phyloP scores from a whole-genome alignment of 2,797 vertebrate species.

The Craterocephalus amniculus region DNA sequence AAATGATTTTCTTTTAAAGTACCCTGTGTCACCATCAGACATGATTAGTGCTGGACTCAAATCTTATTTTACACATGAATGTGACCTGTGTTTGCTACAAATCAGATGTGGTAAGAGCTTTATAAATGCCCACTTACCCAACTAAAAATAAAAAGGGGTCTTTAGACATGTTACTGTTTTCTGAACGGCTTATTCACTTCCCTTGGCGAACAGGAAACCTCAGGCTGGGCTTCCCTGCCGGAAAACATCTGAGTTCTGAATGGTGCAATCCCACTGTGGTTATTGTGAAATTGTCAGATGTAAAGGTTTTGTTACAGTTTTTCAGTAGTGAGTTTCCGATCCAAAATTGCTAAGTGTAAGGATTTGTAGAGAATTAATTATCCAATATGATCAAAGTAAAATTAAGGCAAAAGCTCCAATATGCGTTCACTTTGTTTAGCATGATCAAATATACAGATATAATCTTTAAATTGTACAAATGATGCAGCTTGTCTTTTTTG shows the following conservation, averaged over 20 bases:
- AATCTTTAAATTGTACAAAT: neutral
- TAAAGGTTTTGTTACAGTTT: neutral
- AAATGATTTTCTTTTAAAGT: conserved; percentile 27
- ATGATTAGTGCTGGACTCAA: conserved; percentile 16
- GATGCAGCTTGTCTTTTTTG: neutral
- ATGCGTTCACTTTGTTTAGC: neutral
- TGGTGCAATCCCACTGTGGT: conserved; percentile 20
- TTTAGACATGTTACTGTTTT: neutral
- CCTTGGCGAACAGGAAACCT: conserved; percentile 25
- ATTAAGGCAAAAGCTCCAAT: neutral
- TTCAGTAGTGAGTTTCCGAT: conserved; percentile 1
- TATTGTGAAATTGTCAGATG: conserved; percentile 27
- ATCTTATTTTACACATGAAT: conserved; percentile 27
- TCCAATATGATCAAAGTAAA: neutral
- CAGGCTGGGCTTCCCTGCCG: no score
- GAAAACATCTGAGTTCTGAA: no score
- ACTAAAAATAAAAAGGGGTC: neutral
- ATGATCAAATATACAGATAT: neutral
- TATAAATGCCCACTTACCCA: neutral
- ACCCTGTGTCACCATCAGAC: conserved; percentile 11
- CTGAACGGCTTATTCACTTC: conserved; percentile 18
- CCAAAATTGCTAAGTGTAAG: neutral
- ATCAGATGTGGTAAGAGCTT: conserved; percentile 13
- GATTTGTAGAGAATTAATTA: neutral
- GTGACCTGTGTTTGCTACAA: conserved; percentile 20